Percentiles rank a stretch among this genome's conserved stretches.
Conservation (phyloP, 2,113 vertebrate species). For the Daphoenositta chrysoptera region DNA sequence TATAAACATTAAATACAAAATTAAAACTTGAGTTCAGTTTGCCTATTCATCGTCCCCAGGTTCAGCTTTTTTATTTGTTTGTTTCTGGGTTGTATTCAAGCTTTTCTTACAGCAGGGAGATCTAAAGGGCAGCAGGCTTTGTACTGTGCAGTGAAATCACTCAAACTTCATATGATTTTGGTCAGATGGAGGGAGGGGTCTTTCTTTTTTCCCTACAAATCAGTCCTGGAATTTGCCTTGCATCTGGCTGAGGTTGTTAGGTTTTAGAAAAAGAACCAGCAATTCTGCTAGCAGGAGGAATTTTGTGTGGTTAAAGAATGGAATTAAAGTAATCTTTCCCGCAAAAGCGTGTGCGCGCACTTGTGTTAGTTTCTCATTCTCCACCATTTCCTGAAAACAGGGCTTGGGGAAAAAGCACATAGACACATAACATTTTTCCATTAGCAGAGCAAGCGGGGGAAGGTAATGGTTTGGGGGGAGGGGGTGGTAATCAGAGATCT, state of each 20-base stretch:
- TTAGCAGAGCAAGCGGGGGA: slow-evolving; percentile 57
- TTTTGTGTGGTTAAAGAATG: background rate
- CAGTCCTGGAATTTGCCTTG: background rate
- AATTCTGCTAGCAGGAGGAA: background rate
- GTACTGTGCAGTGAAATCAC: background rate
- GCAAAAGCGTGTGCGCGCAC: background rate
- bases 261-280: background rate
- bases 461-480: slow-evolving; percentile 47
- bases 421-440: slow-evolving; percentile 60
- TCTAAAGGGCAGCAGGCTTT: background rate
- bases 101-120: background rate
- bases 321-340: background rate
- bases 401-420: slow-evolving; percentile 42
- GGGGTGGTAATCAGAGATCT: slow-evolving; percentile 57
- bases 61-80: background rate
- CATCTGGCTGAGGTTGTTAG: background rate
- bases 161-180: background rate
- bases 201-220: slow-evolving; percentile 3
- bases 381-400: slow-evolving; percentile 66
- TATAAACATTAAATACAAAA: background rate
- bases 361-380: slow-evolving; percentile 30
- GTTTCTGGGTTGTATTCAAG: background rate
- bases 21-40: background rate
- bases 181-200: background rate
- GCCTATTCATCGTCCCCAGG: background rate